Conservation (phyloP, 2,888 invertebrate species). For the Leptopilina syphax region DNA sequence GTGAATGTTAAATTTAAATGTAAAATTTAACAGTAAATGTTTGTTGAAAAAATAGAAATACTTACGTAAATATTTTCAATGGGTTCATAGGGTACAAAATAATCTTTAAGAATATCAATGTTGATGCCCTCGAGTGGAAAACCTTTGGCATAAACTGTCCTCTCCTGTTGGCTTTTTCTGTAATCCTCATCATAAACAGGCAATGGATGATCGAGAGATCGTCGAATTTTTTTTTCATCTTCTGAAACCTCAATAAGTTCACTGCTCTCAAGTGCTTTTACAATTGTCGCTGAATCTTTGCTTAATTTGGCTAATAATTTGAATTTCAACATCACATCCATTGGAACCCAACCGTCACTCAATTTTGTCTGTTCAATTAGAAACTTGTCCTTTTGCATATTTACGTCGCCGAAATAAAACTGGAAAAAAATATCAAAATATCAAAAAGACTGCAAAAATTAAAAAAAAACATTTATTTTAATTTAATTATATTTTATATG, state of each 20-base stretch:
- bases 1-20: no score
- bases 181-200: conserved; percentile 92
- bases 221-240: conserved; percentile 84
- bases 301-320: conserved; percentile 88
- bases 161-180: conserved; percentile 85
- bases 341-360: conserved; percentile 94
- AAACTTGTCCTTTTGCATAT: conserved; percentile 95
- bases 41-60: conserved; percentile 42
- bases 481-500: no score
- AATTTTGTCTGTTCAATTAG: conserved; percentile 90
- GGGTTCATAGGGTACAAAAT: conserved; percentile 83
- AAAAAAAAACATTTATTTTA: neutral
- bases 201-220: conserved; percentile 85
- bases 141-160: conserved; percentile 93
- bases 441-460: neutral
- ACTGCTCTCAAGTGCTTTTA: conserved; percentile 86
- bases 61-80: conserved; percentile 75
- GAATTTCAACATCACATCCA: conserved; percentile 91
- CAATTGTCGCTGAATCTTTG: conserved; percentile 84
- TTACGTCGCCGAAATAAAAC: conserved; percentile 93
- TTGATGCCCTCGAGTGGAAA: conserved; percentile 84
- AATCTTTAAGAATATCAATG: conserved; percentile 86
- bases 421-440: conserved; percentile 67
- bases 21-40: no score
- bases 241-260: conserved; percentile 81